Evolutionary conservation across 2,797 vertebrate species (phyloP), one percentile per base, ranked within the genome.

Genomic region (Erithacus rubecula): DNA sequence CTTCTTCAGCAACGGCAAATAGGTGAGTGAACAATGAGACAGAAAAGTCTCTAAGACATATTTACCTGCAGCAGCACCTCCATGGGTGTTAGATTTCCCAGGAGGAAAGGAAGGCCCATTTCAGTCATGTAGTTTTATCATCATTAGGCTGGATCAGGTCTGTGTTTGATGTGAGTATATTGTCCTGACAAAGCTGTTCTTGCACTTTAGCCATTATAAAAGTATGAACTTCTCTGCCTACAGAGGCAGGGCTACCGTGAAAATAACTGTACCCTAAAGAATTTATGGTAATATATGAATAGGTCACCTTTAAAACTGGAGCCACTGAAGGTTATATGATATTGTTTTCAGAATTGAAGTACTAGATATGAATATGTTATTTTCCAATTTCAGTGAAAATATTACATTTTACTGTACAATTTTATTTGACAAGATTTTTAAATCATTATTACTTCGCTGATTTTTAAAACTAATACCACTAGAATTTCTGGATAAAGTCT

Each of bases 11-110:
- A 92, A 47, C 60, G 60, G 58, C 93, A 87, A 90, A 83, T 91
- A 91, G 52, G 87, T 90, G 15, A 23, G 68, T 87, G 94, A 97
- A 93, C 92, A 93, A 89, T 74, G 91, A 94, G 86, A 89, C 71
- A 71, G 83, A 91, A 96, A 97, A 95, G 39, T 84, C 75, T 92
- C 79, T 65, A 91, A 96, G 94, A 93, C 51, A 32, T 75, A 83
- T 92, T 95, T 92, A 97, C 90, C 72, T 94, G 95, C 92, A 81
- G 43, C 69, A 90, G 34, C 83, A 58, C 56, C 87, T 89, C 79
- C 87, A 95, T 92, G 89, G 87, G 55, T 95, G 96, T 98, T 96
- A 78, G 64, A 12, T 97, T 97, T 97, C 95, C 93, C 79, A 51
- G 68, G 70, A 94, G 92, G 81, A 78, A 65, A 81, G 86, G 41